phyloP scores from a whole-genome alignment of 2,113 vertebrate genomes.

The Condylura cristata region DNA sequence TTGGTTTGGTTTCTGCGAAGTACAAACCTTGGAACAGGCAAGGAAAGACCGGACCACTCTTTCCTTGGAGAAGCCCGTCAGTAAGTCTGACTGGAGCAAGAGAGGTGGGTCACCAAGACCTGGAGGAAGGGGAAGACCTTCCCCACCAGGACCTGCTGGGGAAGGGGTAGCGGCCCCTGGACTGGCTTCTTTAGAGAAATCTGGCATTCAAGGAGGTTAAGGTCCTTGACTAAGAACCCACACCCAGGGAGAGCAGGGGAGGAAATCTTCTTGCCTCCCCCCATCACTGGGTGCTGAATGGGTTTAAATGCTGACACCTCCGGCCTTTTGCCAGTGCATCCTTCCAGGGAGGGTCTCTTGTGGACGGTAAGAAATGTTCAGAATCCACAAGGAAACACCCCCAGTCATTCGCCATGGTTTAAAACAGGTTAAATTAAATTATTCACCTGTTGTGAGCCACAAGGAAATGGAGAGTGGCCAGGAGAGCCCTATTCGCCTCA shows the following conservation, averaged over 20 bases:
- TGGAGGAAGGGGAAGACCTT: too few species aligned
- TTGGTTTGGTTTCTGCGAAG: neutral
- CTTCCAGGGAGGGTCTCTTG: neutral
- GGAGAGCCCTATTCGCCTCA: neutral
- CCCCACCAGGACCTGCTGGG: neutral
- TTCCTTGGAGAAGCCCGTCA: neutral
- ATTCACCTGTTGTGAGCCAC: neutral
- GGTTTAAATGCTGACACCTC: neutral
- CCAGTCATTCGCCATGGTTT: neutral
- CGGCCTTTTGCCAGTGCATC: neutral
- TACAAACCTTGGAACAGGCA: neutral
- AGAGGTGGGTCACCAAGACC: neutral
- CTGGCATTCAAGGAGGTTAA: neutral
- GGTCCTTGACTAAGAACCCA: neutral
- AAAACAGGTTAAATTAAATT: neutral
- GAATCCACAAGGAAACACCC: neutral
- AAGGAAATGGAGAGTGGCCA: neutral
- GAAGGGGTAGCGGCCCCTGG: neutral
- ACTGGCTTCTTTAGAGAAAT: neutral
- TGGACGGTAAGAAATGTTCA: neutral
- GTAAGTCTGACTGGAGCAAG: neutral
- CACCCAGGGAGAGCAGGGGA: neutral
- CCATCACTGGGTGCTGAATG: neutral
- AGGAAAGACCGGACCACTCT: neutral
- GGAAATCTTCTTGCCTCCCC: neutral